Conservation (phyloP, 2,113 vertebrate genomes). For the Gallinago media region DNA sequence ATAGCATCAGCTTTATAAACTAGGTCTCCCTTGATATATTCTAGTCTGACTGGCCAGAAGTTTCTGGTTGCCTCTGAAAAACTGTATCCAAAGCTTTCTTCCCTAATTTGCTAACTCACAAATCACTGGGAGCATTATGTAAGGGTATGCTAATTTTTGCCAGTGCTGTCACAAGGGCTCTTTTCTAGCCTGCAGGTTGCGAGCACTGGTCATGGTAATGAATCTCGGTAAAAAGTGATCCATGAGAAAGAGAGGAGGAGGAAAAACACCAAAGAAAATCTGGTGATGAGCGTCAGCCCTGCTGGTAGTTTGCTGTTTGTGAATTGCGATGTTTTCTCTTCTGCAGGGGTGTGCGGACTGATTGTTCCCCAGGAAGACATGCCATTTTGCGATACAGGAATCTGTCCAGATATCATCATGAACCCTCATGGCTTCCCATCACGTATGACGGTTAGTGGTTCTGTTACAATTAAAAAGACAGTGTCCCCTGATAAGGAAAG, state of each 20-base stretch:
- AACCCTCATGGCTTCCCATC: conserved; percentile 98
- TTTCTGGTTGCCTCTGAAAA: background rate
- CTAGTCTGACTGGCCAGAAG: background rate
- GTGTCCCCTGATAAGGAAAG: too few relatives aligned
- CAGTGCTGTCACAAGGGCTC: background rate
- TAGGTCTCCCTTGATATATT: background rate
- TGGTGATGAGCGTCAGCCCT: conserved; percentile 9
- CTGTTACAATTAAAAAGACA: fast-evolving
- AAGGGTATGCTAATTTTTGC: conserved; percentile 35
- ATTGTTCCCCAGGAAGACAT: conserved; percentile 99
- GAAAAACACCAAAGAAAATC: conserved; percentile 37
- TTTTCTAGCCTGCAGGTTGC: background rate
- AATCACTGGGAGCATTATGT: background rate
- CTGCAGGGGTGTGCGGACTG: conserved; percentile 94
- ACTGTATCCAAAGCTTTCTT: background rate
- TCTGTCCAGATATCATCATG: conserved; percentile 99
- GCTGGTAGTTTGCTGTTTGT: conserved; percentile 19
- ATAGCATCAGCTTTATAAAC: background rate
- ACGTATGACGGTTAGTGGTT: conserved; percentile 92
- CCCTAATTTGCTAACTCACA: conserved; percentile 16
- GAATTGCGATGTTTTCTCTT: conserved; percentile 54
- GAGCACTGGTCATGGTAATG: conserved; percentile 53
- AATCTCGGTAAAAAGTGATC: conserved; percentile 40
- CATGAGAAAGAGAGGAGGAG: conserved; percentile 35
- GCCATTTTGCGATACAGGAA: conserved; percentile 96